Evolutionary conservation across 1,140 invertebrate species (phyloP).

Genomic region (Diachasmimorpha longicaudata): DNA sequence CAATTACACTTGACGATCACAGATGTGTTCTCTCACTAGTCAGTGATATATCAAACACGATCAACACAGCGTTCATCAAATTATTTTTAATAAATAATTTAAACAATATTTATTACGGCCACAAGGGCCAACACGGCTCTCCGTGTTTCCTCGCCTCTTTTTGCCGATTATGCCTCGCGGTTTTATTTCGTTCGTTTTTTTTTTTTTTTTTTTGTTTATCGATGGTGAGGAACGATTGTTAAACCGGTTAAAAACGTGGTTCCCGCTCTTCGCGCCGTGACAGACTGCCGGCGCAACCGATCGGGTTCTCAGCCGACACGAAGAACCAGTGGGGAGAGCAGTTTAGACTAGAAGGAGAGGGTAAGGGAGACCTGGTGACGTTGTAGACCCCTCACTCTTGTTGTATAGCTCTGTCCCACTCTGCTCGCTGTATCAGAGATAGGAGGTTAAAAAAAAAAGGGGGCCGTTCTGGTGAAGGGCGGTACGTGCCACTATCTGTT

Average conservation of each 20-base stretch:
- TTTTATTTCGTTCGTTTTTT: not conserved
- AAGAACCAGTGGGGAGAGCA: slow-evolving; percentile 29
- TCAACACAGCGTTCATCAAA: not conserved
- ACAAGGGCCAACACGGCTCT: not conserved
- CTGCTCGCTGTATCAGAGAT: slow-evolving; percentile 8
- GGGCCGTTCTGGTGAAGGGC: slow-evolving; percentile 48
- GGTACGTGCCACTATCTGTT: slow-evolving; percentile 42
- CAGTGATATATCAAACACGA: not conserved
- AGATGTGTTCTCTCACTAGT: not conserved
- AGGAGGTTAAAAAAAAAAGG: slow-evolving; percentile 45
- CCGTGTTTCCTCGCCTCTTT: not conserved
- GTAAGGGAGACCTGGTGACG: slow-evolving; percentile 6
- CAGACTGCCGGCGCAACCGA: slow-evolving; percentile 57
- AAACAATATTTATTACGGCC: not conserved
- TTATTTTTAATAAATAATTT: not conserved
- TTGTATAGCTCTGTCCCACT: not conserved
- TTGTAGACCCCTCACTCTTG: not conserved
- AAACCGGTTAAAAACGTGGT: slow-evolving; percentile 58
- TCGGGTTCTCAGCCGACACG: slow-evolving; percentile 40
- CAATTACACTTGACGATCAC: slow-evolving; percentile 16
- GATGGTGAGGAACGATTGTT: slow-evolving; percentile 1
- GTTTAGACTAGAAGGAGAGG: slow-evolving; percentile 2
- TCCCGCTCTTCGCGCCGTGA: slow-evolving; percentile 62
- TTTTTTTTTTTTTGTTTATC: not conserved
- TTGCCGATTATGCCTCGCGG: not conserved